A percentile compares a stretch with the other conserved stretches of the same genome.
Evolutionary conservation across 2,113 vertebrate genomes (phyloP).

Genomic region (Burhinus bistriatus): DNA sequence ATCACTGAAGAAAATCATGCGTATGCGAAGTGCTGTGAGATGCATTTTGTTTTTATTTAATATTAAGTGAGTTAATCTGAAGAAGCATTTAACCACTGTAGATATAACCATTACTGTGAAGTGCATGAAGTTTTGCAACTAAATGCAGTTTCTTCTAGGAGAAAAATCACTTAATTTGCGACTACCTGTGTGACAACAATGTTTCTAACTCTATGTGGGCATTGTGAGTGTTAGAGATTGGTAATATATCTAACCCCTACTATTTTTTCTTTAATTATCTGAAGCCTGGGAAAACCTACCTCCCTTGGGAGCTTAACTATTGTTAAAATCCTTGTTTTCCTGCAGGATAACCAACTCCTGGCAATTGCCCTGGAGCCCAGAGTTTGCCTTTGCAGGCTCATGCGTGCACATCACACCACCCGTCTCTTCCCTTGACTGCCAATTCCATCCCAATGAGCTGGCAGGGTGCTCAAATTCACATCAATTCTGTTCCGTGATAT

Average conservation of each 20-base stretch:
- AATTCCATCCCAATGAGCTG: constrained; percentile 63
- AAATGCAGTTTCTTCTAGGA: neutral
- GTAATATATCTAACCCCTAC: neutral
- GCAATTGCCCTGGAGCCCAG: constrained; percentile 47
- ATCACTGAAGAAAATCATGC: neutral
- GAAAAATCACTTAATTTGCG: neutral
- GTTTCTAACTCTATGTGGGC: neutral
- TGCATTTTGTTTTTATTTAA: neutral
- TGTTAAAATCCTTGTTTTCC: constrained; percentile 47
- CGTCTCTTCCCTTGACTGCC: constrained; percentile 60
- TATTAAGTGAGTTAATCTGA: neutral
- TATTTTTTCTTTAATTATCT: neutral
- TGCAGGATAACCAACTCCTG: constrained; percentile 51
- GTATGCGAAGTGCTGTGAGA: neutral
- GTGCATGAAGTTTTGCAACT: neutral
- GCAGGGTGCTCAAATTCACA: constrained; percentile 61
- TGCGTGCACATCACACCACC: constrained; percentile 52
- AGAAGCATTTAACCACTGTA: neutral
- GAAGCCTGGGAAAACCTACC: neutral
- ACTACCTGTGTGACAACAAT: neutral
- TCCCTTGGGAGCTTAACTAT: constrained; percentile 16
- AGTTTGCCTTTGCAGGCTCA: constrained; percentile 58
- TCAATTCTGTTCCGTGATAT: constrained; percentile 64
- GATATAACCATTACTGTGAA: neutral
- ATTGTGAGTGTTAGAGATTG: neutral